Evolutionary conservation across 2,797 vertebrate genomes (phyloP).

Genomic region (Sebastes goodei): DNA sequence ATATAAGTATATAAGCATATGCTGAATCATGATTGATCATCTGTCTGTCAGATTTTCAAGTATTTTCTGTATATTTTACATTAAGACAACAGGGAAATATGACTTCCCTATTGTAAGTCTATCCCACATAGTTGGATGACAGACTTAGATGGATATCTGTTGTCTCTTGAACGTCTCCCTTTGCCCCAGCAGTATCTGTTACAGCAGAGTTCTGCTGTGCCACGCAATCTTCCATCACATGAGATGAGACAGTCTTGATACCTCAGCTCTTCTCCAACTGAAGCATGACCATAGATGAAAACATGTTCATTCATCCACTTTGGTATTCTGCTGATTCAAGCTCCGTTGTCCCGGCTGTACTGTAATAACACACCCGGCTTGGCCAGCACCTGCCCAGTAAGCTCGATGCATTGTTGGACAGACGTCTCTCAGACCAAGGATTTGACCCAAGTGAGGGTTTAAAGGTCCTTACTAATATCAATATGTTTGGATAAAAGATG

Average conservation of each 20-base stretch:
- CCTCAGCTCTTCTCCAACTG: constrained; percentile 43
- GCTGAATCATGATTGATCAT: constrained; percentile 30
- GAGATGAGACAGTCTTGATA: constrained; percentile 46
- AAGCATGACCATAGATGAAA: constrained; percentile 48
- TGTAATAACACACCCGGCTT: constrained; percentile 57
- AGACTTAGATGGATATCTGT: background rate
- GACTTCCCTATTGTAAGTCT: background rate
- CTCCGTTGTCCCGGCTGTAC: constrained; percentile 38
- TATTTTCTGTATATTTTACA: background rate
- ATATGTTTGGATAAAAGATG: background rate
- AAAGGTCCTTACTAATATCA: background rate
- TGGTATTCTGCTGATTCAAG: constrained; percentile 74
- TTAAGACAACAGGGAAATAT: background rate
- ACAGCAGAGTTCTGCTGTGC: constrained; percentile 34
- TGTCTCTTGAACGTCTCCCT: background rate
- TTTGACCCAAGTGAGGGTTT: constrained; percentile 1
- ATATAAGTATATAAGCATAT: constrained; percentile 25
- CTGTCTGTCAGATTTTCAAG: background rate
- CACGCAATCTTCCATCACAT: constrained; percentile 35
- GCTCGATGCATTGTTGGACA: constrained; percentile 46
- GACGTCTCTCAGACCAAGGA: constrained; percentile 31
- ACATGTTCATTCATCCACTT: constrained; percentile 62
- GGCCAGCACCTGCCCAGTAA: constrained; percentile 40
- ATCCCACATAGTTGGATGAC: background rate
- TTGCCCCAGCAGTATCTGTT: constrained; percentile 31